These are phyloP conservation scores for Perithous albicinctus DNA, from an alignment of 2,888 invertebrate species.

Conservation along the genomic window DNA sequence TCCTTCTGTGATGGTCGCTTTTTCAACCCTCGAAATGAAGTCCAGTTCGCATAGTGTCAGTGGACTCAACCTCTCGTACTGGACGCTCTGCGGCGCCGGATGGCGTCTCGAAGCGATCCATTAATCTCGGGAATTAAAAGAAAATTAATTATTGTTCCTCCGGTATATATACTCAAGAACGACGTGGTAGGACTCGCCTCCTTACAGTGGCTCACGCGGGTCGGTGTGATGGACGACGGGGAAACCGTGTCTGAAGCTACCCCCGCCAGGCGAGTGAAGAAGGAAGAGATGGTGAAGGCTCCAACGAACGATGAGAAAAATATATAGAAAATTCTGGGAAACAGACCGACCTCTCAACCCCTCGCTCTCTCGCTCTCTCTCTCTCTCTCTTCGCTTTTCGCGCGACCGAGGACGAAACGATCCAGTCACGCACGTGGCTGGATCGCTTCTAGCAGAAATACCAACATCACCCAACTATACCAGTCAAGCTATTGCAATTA, in stretches of 20 bases:
- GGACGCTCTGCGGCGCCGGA: slow-evolving; percentile 38
- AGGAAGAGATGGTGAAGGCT: slow-evolving; percentile 45
- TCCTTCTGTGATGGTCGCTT: not conserved
- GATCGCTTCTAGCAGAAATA: slow-evolving; percentile 44
- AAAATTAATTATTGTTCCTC: slow-evolving; percentile 81
- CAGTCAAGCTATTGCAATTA: slow-evolving; percentile 64
- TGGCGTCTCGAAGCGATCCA: slow-evolving; percentile 73
- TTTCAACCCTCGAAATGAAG: not conserved
- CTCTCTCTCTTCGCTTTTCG: slow-evolving; percentile 65
- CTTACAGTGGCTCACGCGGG: slow-evolving; percentile 44
- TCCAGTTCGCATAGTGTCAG: slow-evolving; percentile 17
- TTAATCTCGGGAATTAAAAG: slow-evolving; percentile 82
- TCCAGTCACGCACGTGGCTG: slow-evolving; percentile 62
- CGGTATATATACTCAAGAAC: slow-evolving; percentile 71
- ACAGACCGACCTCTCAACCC: slow-evolving; percentile 65
- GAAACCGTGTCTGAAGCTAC: slow-evolving; percentile 53
- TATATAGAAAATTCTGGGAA: slow-evolving; percentile 55
- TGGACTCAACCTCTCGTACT: slow-evolving; percentile 18
- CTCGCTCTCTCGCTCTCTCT: slow-evolving; percentile 64
- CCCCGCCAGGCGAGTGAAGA: slow-evolving; percentile 33
- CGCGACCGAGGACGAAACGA: slow-evolving; percentile 56
- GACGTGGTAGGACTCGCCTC: slow-evolving; percentile 52
- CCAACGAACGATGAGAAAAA: slow-evolving; percentile 55
- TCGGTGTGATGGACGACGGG: slow-evolving; percentile 61
- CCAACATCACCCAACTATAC: slow-evolving; percentile 52